These are phyloP conservation scores for Tanytarsus gracilentus DNA, from an alignment of 2,888 invertebrate species.

Conservation along the genomic window DNA sequence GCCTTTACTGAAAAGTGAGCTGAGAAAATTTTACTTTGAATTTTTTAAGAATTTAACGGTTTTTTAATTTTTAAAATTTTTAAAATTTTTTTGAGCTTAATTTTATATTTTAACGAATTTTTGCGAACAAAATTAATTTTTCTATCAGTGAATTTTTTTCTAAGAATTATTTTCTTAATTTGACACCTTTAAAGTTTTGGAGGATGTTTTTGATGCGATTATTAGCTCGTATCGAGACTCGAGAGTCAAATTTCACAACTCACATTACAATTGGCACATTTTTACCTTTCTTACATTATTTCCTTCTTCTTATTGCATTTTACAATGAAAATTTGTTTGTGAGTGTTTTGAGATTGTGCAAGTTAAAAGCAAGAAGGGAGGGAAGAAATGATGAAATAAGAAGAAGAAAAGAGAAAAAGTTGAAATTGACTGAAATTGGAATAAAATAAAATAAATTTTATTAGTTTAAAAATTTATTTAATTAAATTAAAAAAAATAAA, in stretches of 20 bases:
- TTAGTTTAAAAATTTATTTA: too few species aligned
- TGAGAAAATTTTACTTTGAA: constrained; percentile 20
- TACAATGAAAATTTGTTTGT: not conserved
- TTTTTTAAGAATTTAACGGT: not conserved
- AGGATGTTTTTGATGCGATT: constrained; percentile 25
- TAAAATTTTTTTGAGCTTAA: too few species aligned
- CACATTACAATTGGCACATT: not conserved
- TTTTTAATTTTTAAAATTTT: not conserved
- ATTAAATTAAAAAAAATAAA: too few species aligned
- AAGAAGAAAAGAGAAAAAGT: too few species aligned
- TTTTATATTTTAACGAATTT: too few species aligned
- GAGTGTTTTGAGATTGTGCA: constrained; percentile 46
- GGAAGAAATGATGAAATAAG: too few species aligned
- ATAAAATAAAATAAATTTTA: too few species aligned
- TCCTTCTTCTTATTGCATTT: constrained; percentile 3
- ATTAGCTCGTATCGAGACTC: constrained; percentile 14
- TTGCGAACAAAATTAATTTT: too few species aligned
- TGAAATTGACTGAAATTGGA: too few species aligned
- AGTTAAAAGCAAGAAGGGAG: constrained; percentile 45
- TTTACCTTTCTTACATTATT: not conserved
- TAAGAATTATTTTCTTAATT: not conserved
- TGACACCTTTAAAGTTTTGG: constrained; percentile 11
- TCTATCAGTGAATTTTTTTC: too few species aligned
- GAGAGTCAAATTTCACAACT: not conserved
- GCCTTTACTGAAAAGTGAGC: constrained; percentile 84